Evolutionary conservation across 2,888 invertebrate genomes (phyloP).

Genomic region (Therioaphis trifolii): DNA sequence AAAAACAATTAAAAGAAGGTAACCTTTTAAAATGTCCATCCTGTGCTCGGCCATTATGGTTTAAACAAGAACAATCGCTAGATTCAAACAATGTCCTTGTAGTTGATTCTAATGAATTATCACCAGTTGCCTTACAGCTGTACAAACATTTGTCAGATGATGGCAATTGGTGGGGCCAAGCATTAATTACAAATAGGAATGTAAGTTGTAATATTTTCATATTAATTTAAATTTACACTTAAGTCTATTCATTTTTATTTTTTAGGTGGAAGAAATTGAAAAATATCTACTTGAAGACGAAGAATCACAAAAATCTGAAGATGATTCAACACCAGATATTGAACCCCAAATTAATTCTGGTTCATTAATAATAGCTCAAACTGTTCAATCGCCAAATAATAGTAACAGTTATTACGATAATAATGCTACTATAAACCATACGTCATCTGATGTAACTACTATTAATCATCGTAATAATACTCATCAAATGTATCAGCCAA

Average conservation of each 20-base stretch:
- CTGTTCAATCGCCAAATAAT: background rate
- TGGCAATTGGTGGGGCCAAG: slow-evolving; percentile 42
- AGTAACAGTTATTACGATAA: background rate
- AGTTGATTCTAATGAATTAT: slow-evolving; percentile 4
- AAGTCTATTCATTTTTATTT: background rate
- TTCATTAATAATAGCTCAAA: background rate
- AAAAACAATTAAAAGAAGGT: slow-evolving; percentile 33
- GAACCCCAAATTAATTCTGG: background rate
- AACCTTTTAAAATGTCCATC: slow-evolving; percentile 45
- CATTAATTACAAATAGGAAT: slow-evolving; percentile 26
- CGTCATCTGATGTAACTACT: background rate
- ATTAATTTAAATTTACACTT: background rate
- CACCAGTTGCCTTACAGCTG: slow-evolving; percentile 41
- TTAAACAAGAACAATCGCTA: background rate
- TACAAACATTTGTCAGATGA: slow-evolving; percentile 32
- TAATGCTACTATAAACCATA: background rate
- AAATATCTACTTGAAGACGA: slow-evolving; percentile 38
- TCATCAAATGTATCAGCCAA: slow-evolving; percentile 26
- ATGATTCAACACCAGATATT: background rate
- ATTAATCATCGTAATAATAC: slow-evolving; percentile 25
- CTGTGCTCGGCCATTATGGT: slow-evolving; percentile 29
- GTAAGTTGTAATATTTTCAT: slow-evolving; percentile 20
- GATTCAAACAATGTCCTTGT: background rate
- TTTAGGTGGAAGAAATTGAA: slow-evolving; percentile 27
- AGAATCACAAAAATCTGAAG: slow-evolving; percentile 3